Evolutionary conservation across 2,888 invertebrate genomes (phyloP), one percentile per base, ranked within the genome.

Genomic region (Sussaba pulchella): DNA sequence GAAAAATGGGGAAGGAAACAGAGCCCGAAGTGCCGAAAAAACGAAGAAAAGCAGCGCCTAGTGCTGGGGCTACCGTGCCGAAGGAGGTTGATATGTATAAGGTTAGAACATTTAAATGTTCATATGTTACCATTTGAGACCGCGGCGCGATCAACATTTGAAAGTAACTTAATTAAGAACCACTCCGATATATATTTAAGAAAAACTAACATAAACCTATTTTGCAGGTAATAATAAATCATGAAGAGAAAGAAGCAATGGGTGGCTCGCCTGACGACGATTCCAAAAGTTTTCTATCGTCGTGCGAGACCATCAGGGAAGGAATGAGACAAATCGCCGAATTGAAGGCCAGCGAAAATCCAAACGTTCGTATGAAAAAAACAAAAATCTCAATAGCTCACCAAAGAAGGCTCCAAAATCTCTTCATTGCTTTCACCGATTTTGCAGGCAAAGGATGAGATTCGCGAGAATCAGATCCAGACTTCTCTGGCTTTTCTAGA

Each of bases 401-500:
- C 50, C 10, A 24, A 21, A 12, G 39, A 39, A 8, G 1, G 2
- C 12, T 12, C 1, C 39, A 2, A 1, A 39, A 1, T 39, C 12
- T 39, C 12, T 8, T 39, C 1, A 57, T 31, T 9, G 8, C 2
- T 26, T 14, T 26, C 4, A 61, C 47, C n/a, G 10, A 50, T 21
- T 31, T 24, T 43, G 45, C 82, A 95, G 95, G 93, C 93, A 1
- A 94, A 93, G 87, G 93, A 94, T 69, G 95, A 95, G 89, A 94
- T 97, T 6, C 93, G 93, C 75, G 94, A 95, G 70, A 95, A 96
- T 86, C 94, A 96, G 87, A 94, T 95, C 69, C 95, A 96, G 87
- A 96, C 96, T 0, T 95, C 96, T 0, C 92, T 98, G 69, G 94
- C 95, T 87, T 95, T 98, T 88, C 95, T 98, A n/a, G 94, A 96